Conservation (phyloP, 2,797 vertebrate genomes). For the Halcyon badia region DNA sequence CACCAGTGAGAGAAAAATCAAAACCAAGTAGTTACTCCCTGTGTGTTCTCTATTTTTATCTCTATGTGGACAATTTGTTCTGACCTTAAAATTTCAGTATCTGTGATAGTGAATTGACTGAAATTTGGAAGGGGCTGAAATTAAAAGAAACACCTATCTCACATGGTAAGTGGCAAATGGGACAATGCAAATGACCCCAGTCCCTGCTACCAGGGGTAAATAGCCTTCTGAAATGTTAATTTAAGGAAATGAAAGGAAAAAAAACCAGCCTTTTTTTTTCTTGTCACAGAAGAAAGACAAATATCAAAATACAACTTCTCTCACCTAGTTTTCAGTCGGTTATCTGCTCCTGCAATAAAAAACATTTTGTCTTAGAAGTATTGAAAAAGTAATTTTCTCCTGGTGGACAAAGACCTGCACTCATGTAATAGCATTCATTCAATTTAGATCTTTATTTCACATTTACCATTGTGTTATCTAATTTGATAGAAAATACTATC, state of each 20-base stretch:
- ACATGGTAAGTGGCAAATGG: neutral
- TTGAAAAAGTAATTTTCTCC: neutral
- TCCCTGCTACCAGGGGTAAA: neutral
- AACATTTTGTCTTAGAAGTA: neutral
- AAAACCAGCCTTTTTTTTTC: no score
- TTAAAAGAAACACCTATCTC: neutral
- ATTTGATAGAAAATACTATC: neutral
- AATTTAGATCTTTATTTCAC: neutral
- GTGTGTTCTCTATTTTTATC: neutral
- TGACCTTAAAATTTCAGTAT: neutral
- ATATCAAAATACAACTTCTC: fast-evolving
- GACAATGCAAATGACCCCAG: neutral
- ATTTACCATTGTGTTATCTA: neutral
- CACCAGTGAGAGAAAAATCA: neutral
- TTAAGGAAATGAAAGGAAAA: neutral
- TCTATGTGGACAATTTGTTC: neutral
- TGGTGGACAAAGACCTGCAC: neutral
- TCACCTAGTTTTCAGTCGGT: neutral
- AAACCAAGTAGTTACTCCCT: neutral
- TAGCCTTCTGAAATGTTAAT: neutral
- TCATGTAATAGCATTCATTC: neutral
- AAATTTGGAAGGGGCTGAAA: neutral
- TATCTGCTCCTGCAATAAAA: neutral
- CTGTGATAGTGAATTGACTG: neutral
- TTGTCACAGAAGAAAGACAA: neutral